A percentile compares a stretch with the other conserved stretches of the same genome.
These are phyloP conservation scores for Ellobium chinense DNA, from an alignment of 2,888 invertebrate species.

Conservation along the genomic window DNA sequence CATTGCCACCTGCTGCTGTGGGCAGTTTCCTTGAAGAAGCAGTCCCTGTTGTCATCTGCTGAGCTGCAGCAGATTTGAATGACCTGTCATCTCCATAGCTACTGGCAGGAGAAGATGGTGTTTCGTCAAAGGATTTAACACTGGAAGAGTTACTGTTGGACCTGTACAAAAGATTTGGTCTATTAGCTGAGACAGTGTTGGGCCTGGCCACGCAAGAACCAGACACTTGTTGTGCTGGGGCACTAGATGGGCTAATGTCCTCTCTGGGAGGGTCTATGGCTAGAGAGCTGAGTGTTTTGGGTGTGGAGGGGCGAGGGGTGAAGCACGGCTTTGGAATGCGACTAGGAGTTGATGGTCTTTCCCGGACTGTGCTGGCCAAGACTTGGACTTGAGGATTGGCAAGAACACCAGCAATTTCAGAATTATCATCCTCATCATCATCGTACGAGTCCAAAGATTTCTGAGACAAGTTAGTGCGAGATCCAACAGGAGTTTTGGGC, in stretches of 20 bases:
- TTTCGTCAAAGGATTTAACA: slow-evolving; percentile 16
- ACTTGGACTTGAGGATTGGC: background rate
- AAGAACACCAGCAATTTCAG: background rate
- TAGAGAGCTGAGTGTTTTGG: slow-evolving; percentile 18
- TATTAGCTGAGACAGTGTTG: background rate
- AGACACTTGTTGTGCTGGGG: background rate
- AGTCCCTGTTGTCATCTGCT: slow-evolving; percentile 3
- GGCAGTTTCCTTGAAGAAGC: slow-evolving; percentile 1
- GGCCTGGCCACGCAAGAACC: background rate
- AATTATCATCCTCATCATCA: slow-evolving; percentile 21
- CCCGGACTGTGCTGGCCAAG: background rate
- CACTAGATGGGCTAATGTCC: background rate
- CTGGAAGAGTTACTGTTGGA: slow-evolving; percentile 39
- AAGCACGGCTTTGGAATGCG: slow-evolving; percentile 51
- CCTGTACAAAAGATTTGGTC: slow-evolving; percentile 16
- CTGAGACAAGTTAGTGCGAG: slow-evolving; percentile 13
- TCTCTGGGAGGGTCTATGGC: background rate
- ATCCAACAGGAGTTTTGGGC: slow-evolving; percentile 24
- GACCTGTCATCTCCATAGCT: slow-evolving; percentile 52
- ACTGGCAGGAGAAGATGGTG: slow-evolving; percentile 54
- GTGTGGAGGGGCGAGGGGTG: slow-evolving; percentile 44
- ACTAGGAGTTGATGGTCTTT: slow-evolving; percentile 53
- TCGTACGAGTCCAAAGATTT: background rate
- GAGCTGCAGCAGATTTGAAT: slow-evolving; percentile 9
- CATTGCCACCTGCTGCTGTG: background rate